Evolutionary conservation across 92 coral and sea anemone species (phyloP), one percentile per base, ranked within the genome.

Genomic region (Phenganax marumi): DNA sequence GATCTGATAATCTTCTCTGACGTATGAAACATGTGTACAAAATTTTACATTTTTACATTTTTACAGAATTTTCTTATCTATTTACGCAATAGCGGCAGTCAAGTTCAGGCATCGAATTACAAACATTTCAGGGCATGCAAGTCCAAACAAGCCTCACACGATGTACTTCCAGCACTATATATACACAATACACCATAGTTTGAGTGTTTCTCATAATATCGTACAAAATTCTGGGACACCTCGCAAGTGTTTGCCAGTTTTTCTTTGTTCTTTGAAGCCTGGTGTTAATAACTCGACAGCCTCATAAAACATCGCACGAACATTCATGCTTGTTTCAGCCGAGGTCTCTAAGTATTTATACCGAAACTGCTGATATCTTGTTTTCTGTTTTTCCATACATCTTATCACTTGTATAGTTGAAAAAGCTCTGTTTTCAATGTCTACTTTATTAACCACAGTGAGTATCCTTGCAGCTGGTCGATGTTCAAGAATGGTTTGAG

Each of bases 391-490:
- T 68, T 84, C 84, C 51, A 91, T 83, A 16, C 88, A 87, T 50
- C 84, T 86, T 7, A 86, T 85, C 21, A 95, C 89, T 61, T 95
- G 90, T 71, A 89, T 86, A 70, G 89, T 82, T 18, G 87, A 39
- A 9, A 95, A 88, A 76, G 80, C 85, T 60, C 98, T 85, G 21
- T 84, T 77, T n/a, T 85, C 76, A 39, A 91, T 84, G 85, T 95
- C 98, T 18, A 82, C 92, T 74, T 95, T 95, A 86, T 95, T 95
- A 0, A 94, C 98, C 1, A 95, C 97, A 7, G 92, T 56, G 53
- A 95, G 86, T 18, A 92, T 78, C 18, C 21, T 78, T 10, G 83
- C 83, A 50, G 46, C 52, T 43, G 83, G 73, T 12, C 83, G 54
- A 9, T 21, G 26, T 50, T 47, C 53, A 8, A 78, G 83, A 14